phyloP scores from a whole-genome alignment of 2,113 vertebrate genomes.

The Leuciscus idus region DNA sequence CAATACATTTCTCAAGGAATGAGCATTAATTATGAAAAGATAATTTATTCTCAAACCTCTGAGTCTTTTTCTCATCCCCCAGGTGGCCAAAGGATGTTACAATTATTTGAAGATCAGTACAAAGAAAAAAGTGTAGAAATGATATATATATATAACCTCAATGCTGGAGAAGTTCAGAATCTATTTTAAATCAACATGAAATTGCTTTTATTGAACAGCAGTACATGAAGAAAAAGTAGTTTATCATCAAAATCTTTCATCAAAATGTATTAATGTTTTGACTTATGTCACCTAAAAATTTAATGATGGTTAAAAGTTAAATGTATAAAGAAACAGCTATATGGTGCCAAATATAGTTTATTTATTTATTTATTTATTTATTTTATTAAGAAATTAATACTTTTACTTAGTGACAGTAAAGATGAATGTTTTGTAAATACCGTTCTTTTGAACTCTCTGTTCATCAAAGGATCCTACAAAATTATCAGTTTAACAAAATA shows the following conservation, averaged over 20 bases:
- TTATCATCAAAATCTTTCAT: neutral
- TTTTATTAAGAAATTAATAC: neutral
- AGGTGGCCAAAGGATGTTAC: neutral
- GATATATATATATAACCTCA: no score
- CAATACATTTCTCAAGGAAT: neutral
- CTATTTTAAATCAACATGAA: neutral
- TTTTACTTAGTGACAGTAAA: neutral
- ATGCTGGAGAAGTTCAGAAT: neutral
- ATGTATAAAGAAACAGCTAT: no score
- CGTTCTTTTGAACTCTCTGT: neutral
- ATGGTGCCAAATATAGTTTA: no score
- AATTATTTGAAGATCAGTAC: neutral
- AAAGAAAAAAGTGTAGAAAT: neutral
- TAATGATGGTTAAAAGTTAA: no score
- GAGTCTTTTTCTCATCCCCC: neutral
- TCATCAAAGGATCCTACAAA: neutral
- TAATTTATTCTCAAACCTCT: constrained; percentile 25
- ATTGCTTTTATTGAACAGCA: neutral
- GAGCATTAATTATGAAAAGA: constrained; percentile 6
- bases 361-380: no score
- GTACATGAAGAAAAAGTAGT: neutral
- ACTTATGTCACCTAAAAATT: no score
- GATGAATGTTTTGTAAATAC: neutral
- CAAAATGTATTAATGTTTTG: neutral
- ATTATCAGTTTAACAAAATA: neutral